Percentiles rank a stretch among this genome's conserved stretches.
These are phyloP conservation scores for Brachyhypopomus occidentalis DNA, from an alignment of 2,113 vertebrate genomes.

Conservation along the genomic window DNA sequence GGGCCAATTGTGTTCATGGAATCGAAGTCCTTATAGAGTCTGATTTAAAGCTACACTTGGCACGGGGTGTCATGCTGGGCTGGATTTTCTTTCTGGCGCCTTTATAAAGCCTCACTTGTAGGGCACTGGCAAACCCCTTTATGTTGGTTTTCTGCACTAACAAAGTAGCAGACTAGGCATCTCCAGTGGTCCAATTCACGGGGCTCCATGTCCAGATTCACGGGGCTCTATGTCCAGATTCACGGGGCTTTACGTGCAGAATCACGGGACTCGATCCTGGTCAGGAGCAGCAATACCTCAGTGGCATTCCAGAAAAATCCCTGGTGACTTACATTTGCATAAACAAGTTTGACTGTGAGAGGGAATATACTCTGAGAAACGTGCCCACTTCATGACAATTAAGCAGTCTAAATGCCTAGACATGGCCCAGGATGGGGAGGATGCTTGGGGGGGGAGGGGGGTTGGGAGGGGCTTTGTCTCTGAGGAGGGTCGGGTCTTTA, in stretches of 20 bases:
- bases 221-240: constrained; percentile 19
- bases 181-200: constrained; percentile 25
- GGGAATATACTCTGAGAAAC: constrained; percentile 33
- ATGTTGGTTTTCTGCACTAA: constrained; percentile 2
- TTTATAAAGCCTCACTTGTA: not conserved
- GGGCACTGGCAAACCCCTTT: not conserved
- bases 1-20: not conserved
- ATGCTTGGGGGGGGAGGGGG: not conserved
- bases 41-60: not conserved
- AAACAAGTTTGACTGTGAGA: constrained; percentile 48
- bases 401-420: constrained; percentile 3
- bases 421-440: not conserved
- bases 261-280: constrained; percentile 24
- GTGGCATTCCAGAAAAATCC: constrained; percentile 43
- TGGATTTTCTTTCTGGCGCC: not conserved
- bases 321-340: constrained; percentile 27
- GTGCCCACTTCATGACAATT: constrained; percentile 48
- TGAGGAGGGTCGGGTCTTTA: constrained; percentile 4
- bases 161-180: constrained; percentile 12
- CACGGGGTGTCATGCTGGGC: too few relatives aligned
- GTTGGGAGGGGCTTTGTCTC: constrained; percentile 35
- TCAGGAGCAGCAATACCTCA: constrained; percentile 28
- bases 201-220: too few relatives aligned
- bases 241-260: constrained; percentile 29
- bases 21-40: not conserved